Percentiles rank a stretch among this genome's conserved stretches.
These are phyloP conservation scores for Neodontobutis hainanensis DNA, from an alignment of 2,113 vertebrate genomes.

Conservation along the genomic window DNA sequence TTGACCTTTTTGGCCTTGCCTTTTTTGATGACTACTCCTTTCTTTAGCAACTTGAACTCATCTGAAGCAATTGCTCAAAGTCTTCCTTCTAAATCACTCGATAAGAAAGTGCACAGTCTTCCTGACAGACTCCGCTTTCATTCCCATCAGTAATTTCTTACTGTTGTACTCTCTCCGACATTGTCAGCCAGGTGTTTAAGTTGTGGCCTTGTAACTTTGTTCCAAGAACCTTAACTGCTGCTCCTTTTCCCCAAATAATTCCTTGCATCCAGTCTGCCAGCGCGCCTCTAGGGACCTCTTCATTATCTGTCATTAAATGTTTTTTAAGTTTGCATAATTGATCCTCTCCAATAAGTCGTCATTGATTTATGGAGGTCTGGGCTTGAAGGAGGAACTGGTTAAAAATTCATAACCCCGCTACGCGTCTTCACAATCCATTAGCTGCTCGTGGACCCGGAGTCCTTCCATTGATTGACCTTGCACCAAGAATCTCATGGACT, in stretches of 20 bases:
- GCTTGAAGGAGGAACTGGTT: constrained; percentile 86
- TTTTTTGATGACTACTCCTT: neutral
- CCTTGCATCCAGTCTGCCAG: constrained; percentile 56
- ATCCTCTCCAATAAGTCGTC: constrained; percentile 96
- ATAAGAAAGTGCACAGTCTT: constrained; percentile 12
- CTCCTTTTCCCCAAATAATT: constrained; percentile 60
- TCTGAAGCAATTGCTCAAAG: neutral
- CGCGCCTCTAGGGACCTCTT: constrained; percentile 84
- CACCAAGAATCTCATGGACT: constrained; percentile 88
- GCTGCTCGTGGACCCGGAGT: constrained; percentile 87
- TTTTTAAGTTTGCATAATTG: constrained; percentile 99
- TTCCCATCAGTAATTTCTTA: constrained; percentile 13
- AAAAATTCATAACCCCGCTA: constrained; percentile 97
- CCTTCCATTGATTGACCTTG: constrained; percentile 98
- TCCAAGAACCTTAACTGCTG: neutral
- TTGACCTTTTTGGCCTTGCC: neutral
- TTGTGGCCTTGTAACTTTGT: constrained; percentile 54
- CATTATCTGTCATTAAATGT: constrained; percentile 99
- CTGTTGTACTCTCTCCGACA: constrained; percentile 14
- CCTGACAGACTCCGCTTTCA: constrained; percentile 9
- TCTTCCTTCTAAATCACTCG: constrained; percentile 7
- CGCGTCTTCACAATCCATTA: constrained; percentile 99
- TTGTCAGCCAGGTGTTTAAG: constrained; percentile 25
- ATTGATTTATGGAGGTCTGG: constrained; percentile 98
- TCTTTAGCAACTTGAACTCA: neutral